A percentile compares a stretch with the other conserved stretches of the same genome.
phyloP scores from a whole-genome alignment of 2,113 vertebrate species.

The Clarias batrachus region DNA sequence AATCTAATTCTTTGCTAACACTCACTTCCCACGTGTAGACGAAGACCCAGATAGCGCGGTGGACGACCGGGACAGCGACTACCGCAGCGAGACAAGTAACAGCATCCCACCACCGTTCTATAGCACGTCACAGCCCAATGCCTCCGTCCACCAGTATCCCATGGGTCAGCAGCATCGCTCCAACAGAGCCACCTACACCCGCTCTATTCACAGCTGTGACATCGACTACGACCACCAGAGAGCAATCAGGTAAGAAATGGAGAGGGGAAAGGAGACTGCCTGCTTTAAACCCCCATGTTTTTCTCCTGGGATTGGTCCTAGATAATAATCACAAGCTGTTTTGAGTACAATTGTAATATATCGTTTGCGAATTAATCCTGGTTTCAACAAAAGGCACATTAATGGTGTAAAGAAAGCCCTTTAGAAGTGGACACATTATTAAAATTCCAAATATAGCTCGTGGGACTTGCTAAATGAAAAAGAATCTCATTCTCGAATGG shows the following conservation, averaged over 20 bases:
- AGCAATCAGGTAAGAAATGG: slow-evolving; percentile 78
- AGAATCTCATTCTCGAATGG: background rate
- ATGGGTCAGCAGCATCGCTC: slow-evolving; percentile 84
- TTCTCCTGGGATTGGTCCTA: background rate
- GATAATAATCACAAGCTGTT: background rate
- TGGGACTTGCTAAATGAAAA: background rate
- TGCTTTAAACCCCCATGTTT: background rate
- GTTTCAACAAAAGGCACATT: background rate
- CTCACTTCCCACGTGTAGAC: slow-evolving; percentile 59
- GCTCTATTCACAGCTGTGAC: slow-evolving; percentile 78
- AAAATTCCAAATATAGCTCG: too few relatives aligned
- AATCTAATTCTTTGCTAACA: background rate
- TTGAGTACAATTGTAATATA: background rate
- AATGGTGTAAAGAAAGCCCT: background rate
- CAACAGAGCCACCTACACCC: slow-evolving; percentile 79
- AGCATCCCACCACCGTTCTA: slow-evolving; percentile 94
- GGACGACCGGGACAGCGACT: slow-evolving; percentile 96
- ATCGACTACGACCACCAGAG: slow-evolving; percentile 82
- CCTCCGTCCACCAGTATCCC: slow-evolving; percentile 94
- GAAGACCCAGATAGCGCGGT: slow-evolving; percentile 94
- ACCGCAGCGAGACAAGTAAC: slow-evolving; percentile 97
- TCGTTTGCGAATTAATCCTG: background rate
- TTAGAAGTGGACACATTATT: background rate
- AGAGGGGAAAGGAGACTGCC: background rate
- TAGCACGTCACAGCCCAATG: slow-evolving; percentile 93